Conservation (phyloP, 1,140 invertebrate genomes). For the Drosophila lini region DNA sequence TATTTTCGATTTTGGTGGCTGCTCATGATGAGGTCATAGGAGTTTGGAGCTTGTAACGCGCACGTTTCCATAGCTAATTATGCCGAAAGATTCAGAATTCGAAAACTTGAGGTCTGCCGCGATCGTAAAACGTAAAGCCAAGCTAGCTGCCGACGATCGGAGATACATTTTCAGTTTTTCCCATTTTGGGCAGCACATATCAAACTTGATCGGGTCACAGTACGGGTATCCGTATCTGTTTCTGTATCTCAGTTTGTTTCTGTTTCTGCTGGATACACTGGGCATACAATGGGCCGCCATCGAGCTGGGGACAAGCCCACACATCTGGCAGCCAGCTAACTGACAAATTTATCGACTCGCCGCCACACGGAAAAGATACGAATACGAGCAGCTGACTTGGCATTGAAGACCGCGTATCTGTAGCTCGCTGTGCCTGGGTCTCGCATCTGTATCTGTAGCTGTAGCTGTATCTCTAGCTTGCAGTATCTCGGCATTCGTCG, state of each 20-base stretch:
- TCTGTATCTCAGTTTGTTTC: slow-evolving; percentile 8
- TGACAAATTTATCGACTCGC: slow-evolving; percentile 76
- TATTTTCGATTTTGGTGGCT: slow-evolving; percentile 36
- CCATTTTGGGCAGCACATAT: slow-evolving; percentile 36
- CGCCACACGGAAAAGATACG: slow-evolving; percentile 76
- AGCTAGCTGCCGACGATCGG: not conserved
- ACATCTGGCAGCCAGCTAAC: slow-evolving; percentile 36
- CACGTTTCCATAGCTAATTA: slow-evolving; percentile 49
- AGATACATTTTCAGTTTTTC: slow-evolving; percentile 40
- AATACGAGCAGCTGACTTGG: slow-evolving; percentile 76
- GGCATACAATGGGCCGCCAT: slow-evolving; percentile 45
- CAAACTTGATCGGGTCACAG: slow-evolving; percentile 49
- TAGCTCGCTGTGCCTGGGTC: slow-evolving; percentile 12
- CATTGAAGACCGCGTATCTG: slow-evolving; percentile 62
- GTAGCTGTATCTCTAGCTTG: slow-evolving; percentile 27
- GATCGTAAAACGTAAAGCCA: slow-evolving; percentile 26
- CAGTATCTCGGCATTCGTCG: slow-evolving; percentile 49
- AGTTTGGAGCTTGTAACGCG: slow-evolving; percentile 39
- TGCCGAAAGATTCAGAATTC: slow-evolving; percentile 34
- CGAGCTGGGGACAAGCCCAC: slow-evolving; percentile 49
- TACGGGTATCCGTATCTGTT: slow-evolving; percentile 18
- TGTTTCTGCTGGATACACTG: slow-evolving; percentile 65
- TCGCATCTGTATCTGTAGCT: slow-evolving; percentile 26
- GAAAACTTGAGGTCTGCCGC: slow-evolving; percentile 1
- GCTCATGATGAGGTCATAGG: slow-evolving; percentile 66